Base-by-base conservation (phyloP, 2,888 invertebrate species). In the Philopedon plagiatum region DNA sequence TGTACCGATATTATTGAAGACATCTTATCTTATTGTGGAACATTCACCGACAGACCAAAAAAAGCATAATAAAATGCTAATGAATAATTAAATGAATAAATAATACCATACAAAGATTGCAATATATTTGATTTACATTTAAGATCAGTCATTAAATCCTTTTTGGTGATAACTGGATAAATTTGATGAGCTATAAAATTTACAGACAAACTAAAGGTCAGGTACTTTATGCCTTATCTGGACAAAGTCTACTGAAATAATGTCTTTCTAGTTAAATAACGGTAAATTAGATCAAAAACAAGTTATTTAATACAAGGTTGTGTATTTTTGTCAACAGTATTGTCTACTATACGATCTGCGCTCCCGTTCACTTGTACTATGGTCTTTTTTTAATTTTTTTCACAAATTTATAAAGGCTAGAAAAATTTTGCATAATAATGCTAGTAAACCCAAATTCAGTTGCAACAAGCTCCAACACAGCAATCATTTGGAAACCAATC, bases 141-240 rank as follows among this genome's bases (percentile, higher is more conserved):
- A 44, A 66, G 58, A 66, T 46, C 64, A 19, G 64, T 65, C 44
- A 61, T 32, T 41, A 44, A 46, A 41, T 32, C 66, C 49, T 46
- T 66, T 66, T 57, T 34, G 34, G 58, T 58, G 66, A 66, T 58
- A n/a, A n/a, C n/a, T n/a, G n/a, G n/a, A n/a, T n/a, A 66, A 58
- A 63, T 65, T 49, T 57, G 58, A 58, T 66, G 58, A 32, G 66
- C 66, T 32, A 66, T 66, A 29, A 66, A 66, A 58, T 46, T 54
- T 56, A 66, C 29, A 57, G 58, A 21, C 66, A 46, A 65, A 56
- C 29, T 65, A 41, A 65, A 65, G 65, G 65, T 44, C 34, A 54
- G 34, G 23, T 49, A 34, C 5, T 46, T 37, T 37, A 54, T 49
- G 15, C 66, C 58, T 66, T 66, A 66, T 66, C 66, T 34, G 57